Conservation (phyloP, 92 coral and sea anemone genomes). For the Zoanthus gigantus region DNA sequence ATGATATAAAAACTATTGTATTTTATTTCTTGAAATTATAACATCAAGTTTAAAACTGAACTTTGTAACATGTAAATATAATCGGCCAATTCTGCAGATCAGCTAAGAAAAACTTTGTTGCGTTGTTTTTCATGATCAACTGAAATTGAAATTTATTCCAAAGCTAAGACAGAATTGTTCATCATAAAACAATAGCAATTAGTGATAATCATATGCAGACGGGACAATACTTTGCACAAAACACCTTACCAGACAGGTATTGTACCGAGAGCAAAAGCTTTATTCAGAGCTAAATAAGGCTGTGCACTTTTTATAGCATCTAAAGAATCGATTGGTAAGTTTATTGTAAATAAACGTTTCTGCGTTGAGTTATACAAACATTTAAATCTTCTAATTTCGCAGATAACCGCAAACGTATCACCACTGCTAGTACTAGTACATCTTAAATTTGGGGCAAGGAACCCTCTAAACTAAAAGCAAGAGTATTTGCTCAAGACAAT, state of each 20-base stretch:
- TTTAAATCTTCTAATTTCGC: not conserved
- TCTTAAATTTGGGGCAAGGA: not conserved
- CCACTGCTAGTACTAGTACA: not conserved
- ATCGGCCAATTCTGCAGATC: no score
- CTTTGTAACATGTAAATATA: no score
- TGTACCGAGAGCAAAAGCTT: not conserved
- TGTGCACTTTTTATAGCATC: not conserved
- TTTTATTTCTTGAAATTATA: no score
- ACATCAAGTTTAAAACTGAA: no score
- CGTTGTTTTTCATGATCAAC: not conserved
- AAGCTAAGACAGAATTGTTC: not conserved
- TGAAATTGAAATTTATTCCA: not conserved
- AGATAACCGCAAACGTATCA: not conserved
- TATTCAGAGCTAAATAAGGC: not conserved
- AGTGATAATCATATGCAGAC: not conserved
- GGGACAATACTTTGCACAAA: not conserved
- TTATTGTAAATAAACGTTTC: not conserved
- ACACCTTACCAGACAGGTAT: not conserved
- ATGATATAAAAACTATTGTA: no score
- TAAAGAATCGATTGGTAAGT: not conserved
- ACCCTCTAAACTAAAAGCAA: not conserved
- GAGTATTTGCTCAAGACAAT: not conserved
- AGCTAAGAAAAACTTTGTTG: not conserved
- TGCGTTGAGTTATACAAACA: not conserved
- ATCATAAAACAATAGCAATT: not conserved